Evolutionary conservation across 2,113 vertebrate species (phyloP).

Genomic region (Amphiprion percula): DNA sequence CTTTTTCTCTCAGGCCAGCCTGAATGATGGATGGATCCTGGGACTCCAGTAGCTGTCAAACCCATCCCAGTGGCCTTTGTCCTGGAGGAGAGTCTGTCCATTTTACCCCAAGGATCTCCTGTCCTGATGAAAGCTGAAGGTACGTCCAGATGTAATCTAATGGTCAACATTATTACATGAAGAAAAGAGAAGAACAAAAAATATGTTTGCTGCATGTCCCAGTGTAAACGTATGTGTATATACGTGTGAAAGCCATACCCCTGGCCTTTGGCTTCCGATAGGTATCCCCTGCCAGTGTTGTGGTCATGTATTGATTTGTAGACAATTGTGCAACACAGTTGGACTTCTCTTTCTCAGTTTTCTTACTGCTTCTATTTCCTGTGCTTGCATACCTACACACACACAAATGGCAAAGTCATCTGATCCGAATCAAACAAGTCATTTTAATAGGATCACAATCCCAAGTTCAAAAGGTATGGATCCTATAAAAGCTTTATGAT

Average conservation of each 20-base stretch:
- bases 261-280: constrained; percentile 55
- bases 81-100: constrained; percentile 32
- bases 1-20: constrained; percentile 15
- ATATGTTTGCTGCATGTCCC: neutral
- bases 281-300: constrained; percentile 57
- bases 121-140: constrained; percentile 31
- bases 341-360: constrained; percentile 52
- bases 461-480: constrained; percentile 34
- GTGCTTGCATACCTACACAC: constrained; percentile 10
- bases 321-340: constrained; percentile 49
- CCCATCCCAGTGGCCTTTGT: constrained; percentile 42
- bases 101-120: constrained; percentile 19
- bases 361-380: constrained; percentile 27
- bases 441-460: constrained; percentile 58
- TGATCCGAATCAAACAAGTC: constrained; percentile 50
- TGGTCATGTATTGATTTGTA: constrained; percentile 75
- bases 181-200: neutral
- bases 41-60: constrained; percentile 53
- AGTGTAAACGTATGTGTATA: constrained; percentile 10
- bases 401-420: constrained; percentile 20
- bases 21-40: constrained; percentile 49
- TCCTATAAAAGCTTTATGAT: constrained; percentile 42
- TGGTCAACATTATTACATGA: constrained; percentile 5
- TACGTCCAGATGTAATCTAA: constrained; percentile 22
- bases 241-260: constrained; percentile 7